Percentiles rank a stretch among this genome's conserved stretches.
phyloP scores from a whole-genome alignment of 1,140 invertebrate species.

The Liolophura sinensis region DNA sequence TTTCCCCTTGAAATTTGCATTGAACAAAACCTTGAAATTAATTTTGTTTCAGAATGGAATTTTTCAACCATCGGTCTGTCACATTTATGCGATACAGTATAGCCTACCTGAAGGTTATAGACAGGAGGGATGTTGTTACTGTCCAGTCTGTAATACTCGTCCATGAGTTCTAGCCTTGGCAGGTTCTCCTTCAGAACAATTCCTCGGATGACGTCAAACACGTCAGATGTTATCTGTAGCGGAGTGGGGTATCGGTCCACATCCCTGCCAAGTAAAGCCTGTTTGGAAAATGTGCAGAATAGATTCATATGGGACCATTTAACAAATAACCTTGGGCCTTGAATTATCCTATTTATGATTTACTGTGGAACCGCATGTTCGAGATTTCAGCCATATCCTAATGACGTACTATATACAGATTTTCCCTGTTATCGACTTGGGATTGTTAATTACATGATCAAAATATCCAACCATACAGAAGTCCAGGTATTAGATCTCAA shows the following conservation, averaged over 20 bases:
- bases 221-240: slow-evolving; percentile 16
- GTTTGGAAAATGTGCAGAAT: not conserved
- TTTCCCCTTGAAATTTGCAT: too few species aligned
- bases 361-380: not conserved
- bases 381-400: too few species aligned
- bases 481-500: not conserved
- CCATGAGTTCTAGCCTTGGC: slow-evolving; percentile 19
- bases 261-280: slow-evolving; percentile 17
- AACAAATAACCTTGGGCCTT: not conserved
- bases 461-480: too few species aligned
- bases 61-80: not conserved
- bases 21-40: too few species aligned
- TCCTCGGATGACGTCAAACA: slow-evolving; percentile 13
- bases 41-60: not conserved
- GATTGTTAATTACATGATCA: too few species aligned
- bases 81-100: too few species aligned
- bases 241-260: slow-evolving; percentile 18
- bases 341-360: not conserved
- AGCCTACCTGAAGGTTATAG: slow-evolving; percentile 21
- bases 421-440: too few species aligned
- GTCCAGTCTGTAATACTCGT: slow-evolving; percentile 29
- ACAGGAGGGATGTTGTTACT: slow-evolving; percentile 25
- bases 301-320: not conserved
- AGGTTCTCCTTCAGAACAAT: slow-evolving; percentile 17
- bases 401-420: too few species aligned